Percentiles rank a stretch among this genome's conserved stretches.
Evolutionary conservation across 2,888 invertebrate species (phyloP).

Genomic region (Lepidonotus clava): DNA sequence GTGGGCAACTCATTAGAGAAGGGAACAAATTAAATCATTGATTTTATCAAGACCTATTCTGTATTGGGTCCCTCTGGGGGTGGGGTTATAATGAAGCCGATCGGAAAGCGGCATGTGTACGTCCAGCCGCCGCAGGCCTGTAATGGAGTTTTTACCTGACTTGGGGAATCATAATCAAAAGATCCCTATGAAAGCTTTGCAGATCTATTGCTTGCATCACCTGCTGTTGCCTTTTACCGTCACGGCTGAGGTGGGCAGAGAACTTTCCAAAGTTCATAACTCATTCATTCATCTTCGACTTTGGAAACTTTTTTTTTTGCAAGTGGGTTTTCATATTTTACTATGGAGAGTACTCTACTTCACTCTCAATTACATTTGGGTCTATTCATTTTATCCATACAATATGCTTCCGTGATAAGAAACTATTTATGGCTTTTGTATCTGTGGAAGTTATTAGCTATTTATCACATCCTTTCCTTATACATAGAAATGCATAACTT

Average conservation of each 20-base stretch:
- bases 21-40: conserved; percentile 44
- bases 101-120: neutral
- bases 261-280: neutral
- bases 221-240: neutral
- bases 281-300: neutral
- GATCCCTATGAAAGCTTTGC: no score
- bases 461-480: no score
- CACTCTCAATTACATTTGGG: no score
- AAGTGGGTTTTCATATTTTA: neutral
- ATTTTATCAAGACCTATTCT: conserved; percentile 32
- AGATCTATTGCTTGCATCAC: neutral
- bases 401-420: no score
- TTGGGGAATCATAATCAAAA: neutral
- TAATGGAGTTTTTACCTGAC: conserved; percentile 1
- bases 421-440: no score
- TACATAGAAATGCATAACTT: no score
- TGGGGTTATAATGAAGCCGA: neutral
- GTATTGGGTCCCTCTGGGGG: neutral
- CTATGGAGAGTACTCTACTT: no score
- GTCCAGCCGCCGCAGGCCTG: neutral
- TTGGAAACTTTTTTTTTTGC: neutral
- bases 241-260: neutral
- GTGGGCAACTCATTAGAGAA: neutral
- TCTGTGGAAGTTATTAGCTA: no score
- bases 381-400: no score